Percentiles rank a stretch among this genome's conserved stretches.
Conservation (phyloP, 2,113 vertebrate genomes). For the Mustela lutreola region DNA sequence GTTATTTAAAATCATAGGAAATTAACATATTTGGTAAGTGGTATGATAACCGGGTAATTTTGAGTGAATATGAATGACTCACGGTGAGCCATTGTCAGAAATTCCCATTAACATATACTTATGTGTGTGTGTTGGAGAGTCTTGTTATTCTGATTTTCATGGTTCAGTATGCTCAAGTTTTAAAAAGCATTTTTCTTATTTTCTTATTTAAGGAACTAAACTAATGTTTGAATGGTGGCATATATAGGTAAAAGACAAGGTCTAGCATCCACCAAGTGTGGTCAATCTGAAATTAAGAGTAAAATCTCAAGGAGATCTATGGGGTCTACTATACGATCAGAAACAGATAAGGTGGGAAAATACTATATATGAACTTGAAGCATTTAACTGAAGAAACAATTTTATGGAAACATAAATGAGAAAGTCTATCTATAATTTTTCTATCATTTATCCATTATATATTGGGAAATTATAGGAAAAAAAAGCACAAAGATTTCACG, state of each 20-base stretch:
- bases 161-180: background rate
- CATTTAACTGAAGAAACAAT: background rate
- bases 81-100: background rate
- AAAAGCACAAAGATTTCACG: background rate
- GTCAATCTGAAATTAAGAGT: background rate
- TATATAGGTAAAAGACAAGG: background rate
- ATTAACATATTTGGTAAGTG: background rate
- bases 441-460: background rate
- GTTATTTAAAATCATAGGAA: background rate
- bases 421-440: background rate
- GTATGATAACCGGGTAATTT: background rate
- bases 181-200: background rate
- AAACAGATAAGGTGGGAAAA: background rate
- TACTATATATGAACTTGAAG: background rate
- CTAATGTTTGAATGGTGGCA: background rate
- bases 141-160: background rate
- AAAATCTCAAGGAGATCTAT: background rate
- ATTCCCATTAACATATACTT: background rate
- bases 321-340: background rate
- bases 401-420: background rate
- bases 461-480: background rate
- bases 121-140: accelerated
- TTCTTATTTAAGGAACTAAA: background rate
- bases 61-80: background rate
- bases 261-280: background rate